A percentile compares a stretch with the other conserved stretches of the same genome.
Conservation (phyloP, 1,140 invertebrate species). For the Ladona fulva region DNA sequence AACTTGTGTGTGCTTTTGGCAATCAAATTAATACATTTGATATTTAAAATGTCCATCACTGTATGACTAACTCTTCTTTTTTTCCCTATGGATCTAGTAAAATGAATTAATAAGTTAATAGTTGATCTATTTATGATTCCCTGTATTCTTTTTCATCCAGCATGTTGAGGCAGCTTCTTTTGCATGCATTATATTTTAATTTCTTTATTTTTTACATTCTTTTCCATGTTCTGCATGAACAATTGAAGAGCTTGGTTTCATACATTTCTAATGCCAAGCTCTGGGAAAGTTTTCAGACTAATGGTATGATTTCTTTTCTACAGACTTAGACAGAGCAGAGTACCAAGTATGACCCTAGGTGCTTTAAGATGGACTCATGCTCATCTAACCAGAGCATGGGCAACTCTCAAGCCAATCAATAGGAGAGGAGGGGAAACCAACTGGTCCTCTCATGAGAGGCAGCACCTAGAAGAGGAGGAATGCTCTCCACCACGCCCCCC, state of each 20-base stretch:
- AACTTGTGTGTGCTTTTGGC: no score
- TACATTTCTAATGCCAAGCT: no score
- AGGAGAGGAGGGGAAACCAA: constrained; percentile 17
- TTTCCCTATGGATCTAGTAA: no score
- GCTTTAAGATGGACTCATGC: constrained; percentile 23
- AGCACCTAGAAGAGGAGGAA: constrained; percentile 22
- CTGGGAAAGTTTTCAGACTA: no score
- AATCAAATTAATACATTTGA: no score
- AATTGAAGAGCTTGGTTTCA: background rate
- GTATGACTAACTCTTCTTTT: no score
- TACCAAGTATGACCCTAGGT: constrained; percentile 74
- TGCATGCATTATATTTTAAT: background rate
- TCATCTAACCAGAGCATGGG: constrained; percentile 21
- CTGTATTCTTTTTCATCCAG: no score
- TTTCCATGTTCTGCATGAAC: background rate
- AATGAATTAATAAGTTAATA: no score
- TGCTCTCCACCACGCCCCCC: constrained; percentile 27
- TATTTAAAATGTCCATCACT: no score
- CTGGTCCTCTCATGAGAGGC: constrained; percentile 16
- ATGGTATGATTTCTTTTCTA: constrained; percentile 20
- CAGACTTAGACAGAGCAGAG: constrained; percentile 86
- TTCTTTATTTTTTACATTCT: background rate
- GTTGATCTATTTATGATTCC: no score
- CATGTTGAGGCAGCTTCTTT: background rate
- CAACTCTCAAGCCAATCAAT: constrained; percentile 14